phyloP scores from a whole-genome alignment of 2,797 vertebrate species.

The Triplophysa yarkandensis region DNA sequence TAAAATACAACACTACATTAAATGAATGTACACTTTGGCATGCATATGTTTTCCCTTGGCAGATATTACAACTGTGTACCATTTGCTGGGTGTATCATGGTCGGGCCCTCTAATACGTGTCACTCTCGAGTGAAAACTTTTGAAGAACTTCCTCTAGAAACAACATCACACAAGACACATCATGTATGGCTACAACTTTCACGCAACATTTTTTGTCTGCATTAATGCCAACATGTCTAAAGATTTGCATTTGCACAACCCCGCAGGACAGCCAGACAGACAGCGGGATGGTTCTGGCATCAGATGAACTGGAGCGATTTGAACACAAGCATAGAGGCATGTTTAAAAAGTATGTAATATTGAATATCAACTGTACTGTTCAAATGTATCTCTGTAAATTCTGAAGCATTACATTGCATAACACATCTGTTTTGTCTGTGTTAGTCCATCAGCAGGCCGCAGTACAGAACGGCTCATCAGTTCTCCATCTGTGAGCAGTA shows the following conservation, averaged over 20 bases:
- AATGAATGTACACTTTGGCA: background rate
- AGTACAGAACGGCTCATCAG: constrained; percentile 74
- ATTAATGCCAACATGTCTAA: background rate
- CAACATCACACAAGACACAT: constrained; percentile 82
- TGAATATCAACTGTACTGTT: background rate
- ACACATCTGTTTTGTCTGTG: background rate
- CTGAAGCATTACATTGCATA: background rate
- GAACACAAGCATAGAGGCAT: constrained; percentile 85
- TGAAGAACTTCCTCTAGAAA: constrained; percentile 90
- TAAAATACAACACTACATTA: no score
- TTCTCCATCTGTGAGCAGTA: constrained; percentile 69
- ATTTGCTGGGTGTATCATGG: constrained; percentile 85
- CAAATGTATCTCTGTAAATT: background rate
- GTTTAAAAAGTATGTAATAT: constrained; percentile 80
- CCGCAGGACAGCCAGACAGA: constrained; percentile 97
- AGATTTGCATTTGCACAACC: constrained; percentile 57
- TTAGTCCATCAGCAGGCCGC: constrained; percentile 74
- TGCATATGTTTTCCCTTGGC: background rate
- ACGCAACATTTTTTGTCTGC: background rate
- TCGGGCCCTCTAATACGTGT: constrained; percentile 80
- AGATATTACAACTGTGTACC: constrained; percentile 98
- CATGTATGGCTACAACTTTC: constrained; percentile 76
- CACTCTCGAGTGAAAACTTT: constrained; percentile 92
- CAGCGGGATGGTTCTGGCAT: constrained; percentile 98
- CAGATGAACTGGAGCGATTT: constrained; percentile 93